Evolutionary conservation across 2,888 invertebrate species (phyloP).

Genomic region (Loripinus fragilis): DNA sequence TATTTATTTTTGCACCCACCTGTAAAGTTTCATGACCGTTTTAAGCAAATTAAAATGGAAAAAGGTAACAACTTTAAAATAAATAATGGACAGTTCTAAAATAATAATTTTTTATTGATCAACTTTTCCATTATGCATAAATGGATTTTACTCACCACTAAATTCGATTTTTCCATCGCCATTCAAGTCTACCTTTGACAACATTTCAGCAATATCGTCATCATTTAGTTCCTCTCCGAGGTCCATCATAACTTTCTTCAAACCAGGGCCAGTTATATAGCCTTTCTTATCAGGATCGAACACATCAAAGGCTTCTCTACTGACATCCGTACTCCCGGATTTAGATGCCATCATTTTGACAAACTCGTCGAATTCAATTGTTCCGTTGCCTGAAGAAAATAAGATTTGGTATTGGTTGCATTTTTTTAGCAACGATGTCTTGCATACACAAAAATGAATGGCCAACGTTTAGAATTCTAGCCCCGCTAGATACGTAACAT

Average conservation of each 20-base stretch:
- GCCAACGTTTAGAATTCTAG: no score
- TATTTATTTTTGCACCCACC: no score
- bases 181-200: slow-evolving; percentile 48
- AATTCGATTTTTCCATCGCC: slow-evolving; percentile 50
- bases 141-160: slow-evolving; percentile 52
- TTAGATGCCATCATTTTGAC: slow-evolving; percentile 58
- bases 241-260: slow-evolving; percentile 47
- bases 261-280: slow-evolving; percentile 41
- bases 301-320: slow-evolving; percentile 49
- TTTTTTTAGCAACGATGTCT: no score
- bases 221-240: slow-evolving; percentile 53
- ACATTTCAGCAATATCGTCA: slow-evolving; percentile 49
- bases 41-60: no score
- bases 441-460: no score
- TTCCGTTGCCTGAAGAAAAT: slow-evolving; percentile 49
- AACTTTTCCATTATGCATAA: no score
- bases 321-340: slow-evolving; percentile 22
- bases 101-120: no score
- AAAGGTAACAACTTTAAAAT: no score
- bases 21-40: no score
- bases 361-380: slow-evolving; percentile 61
- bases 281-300: slow-evolving; percentile 52
- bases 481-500: no score
- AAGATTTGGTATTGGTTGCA: no score
- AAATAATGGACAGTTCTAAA: no score